These are phyloP conservation scores for Lagorchestes hirsutus DNA, from an alignment of 2,797 vertebrate genomes.

Conservation along the genomic window DNA sequence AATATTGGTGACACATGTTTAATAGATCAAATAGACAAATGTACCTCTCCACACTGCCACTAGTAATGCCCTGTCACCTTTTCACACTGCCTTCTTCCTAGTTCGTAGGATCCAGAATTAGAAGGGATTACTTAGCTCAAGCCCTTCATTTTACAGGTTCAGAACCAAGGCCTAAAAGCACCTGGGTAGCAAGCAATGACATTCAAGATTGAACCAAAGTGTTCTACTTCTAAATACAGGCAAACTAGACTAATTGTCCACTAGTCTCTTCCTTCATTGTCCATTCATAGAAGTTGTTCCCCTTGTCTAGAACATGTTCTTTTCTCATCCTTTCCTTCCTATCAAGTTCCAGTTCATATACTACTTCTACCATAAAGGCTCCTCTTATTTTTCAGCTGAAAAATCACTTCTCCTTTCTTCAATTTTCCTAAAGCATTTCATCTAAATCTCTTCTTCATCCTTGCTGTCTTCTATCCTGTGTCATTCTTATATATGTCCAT, in stretches of 20 bases:
- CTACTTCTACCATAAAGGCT: background rate
- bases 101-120: background rate
- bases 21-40: background rate
- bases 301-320: background rate
- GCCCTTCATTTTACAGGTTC: background rate
- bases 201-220: background rate
- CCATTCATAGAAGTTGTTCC: background rate
- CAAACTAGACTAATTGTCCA: background rate
- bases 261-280: background rate
- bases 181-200: background rate
- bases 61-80: background rate
- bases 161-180: background rate
- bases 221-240: background rate
- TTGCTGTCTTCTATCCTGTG: background rate
- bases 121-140: background rate
- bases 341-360: background rate
- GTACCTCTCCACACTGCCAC: background rate
- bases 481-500: background rate
- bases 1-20: constrained; percentile 35
- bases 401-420: background rate
- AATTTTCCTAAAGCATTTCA: background rate
- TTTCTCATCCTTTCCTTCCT: background rate
- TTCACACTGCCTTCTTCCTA: background rate
- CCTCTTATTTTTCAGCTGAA: background rate
- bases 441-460: background rate